phyloP scores from a whole-genome alignment of 1,140 invertebrate species.

The Cyclargus thomasi region DNA sequence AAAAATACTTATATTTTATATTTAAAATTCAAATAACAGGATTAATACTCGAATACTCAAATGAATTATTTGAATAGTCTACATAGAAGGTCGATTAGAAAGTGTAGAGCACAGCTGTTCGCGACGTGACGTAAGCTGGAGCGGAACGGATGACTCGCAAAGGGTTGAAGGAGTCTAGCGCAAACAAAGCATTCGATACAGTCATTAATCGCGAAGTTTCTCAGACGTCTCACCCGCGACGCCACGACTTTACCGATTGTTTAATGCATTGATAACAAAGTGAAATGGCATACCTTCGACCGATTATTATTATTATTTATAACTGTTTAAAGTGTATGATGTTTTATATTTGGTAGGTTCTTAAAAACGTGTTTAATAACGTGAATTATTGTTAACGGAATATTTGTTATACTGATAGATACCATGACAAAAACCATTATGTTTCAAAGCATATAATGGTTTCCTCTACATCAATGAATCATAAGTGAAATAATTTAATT shows the following conservation, averaged over 20 bases:
- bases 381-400: too few species aligned
- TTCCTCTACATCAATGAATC: too few species aligned
- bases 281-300: neutral
- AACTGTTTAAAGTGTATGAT: neutral
- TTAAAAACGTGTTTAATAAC: neutral
- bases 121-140: slow-evolving; percentile 63
- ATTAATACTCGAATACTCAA: neutral
- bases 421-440: too few species aligned
- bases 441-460: too few species aligned
- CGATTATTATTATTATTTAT: too few species aligned
- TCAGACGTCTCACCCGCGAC: slow-evolving; percentile 26
- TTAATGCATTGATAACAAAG: neutral
- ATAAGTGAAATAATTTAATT: too few species aligned
- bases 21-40: too few species aligned
- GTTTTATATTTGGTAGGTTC: neutral
- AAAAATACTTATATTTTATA: too few species aligned
- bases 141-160: slow-evolving; percentile 63
- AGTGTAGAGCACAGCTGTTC: slow-evolving; percentile 69
- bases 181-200: slow-evolving; percentile 67
- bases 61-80: slow-evolving; percentile 24
- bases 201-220: slow-evolving; percentile 49
- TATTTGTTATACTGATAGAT: too few species aligned
- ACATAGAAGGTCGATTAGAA: slow-evolving; percentile 68
- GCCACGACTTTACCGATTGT: neutral
- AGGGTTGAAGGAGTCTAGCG: slow-evolving; percentile 60